Base-by-base conservation (phyloP, 2,797 vertebrate genomes). In the Esox lucius region DNA sequence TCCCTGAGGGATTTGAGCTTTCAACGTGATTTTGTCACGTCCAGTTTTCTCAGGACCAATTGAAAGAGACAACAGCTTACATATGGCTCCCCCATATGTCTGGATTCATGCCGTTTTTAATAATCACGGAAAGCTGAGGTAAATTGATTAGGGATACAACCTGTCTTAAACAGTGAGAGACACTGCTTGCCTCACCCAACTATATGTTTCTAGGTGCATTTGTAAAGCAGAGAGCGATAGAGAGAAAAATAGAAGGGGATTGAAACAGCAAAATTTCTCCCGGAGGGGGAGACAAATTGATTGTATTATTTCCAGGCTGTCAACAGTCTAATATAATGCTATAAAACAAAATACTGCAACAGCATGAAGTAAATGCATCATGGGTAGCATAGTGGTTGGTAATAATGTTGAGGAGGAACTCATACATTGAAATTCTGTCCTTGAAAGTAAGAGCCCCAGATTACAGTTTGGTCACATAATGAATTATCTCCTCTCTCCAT, bases 321-420 rank as follows among this genome's bases (percentile, higher is more conserved):
- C 81, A 86, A 83, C 86, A 89, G 81, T 81, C 59, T 84, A 88
- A 89, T 84, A 83, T 84, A 90, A 89, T 68, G 75, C 81, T 82
- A 79, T 79, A 85, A 88, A 88, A 85, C 81, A 87, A 83, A 88
- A 90, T 76, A 74, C 33, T 76, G 84, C 75, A 88, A 77, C 86
- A 81, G 84, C 79, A n/a, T 77, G 84, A 81, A 81, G 78, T 80
- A 85, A 83, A 85, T 87, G 82, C 85, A 83, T 87, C 78, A 86
- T 16, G 75, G 73, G 65, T 78, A 67, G 26, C 8, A 79, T 75
- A 62, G 78, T 79, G 80, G 79, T 84, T 86, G 78, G 78, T 86
- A 79, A 85, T 87, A 79, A 75, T 84, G 3, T 61, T 4, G 56
- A 68, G 78, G 69, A 70, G 75, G 68, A 81, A 75, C 74, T 72